phyloP scores from a whole-genome alignment of 64 coral and sea anemone genomes.

The Montipora cactus region DNA sequence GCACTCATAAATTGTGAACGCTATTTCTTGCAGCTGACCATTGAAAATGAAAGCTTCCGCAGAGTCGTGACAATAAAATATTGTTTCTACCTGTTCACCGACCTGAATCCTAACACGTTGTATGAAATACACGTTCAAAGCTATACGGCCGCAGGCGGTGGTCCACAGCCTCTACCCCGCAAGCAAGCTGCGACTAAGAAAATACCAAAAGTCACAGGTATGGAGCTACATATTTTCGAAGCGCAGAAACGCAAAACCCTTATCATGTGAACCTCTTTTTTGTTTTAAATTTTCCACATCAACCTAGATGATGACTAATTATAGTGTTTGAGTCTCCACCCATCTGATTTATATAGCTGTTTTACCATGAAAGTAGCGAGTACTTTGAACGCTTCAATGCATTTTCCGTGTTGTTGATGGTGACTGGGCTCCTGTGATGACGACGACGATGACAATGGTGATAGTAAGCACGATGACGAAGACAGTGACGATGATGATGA shows the following conservation, averaged over 20 bases:
- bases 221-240: not conserved
- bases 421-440: too few species aligned
- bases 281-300: too few species aligned
- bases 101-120: not conserved
- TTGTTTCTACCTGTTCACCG: not conserved
- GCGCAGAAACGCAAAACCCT: not conserved
- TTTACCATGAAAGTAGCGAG: too few species aligned
- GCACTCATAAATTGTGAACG: too few species aligned
- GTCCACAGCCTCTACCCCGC: not conserved
- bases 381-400: too few species aligned
- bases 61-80: not conserved
- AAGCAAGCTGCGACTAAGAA: constrained; percentile 25
- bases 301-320: too few species aligned
- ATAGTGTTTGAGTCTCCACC: too few species aligned
- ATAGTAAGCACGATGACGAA: too few species aligned
- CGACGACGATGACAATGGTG: too few species aligned
- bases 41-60: not conserved
- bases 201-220: constrained; percentile 36
- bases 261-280: not conserved
- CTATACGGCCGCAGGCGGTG: constrained; percentile 12
- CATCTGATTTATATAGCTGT: too few species aligned
- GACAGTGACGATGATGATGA: too few species aligned
- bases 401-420: too few species aligned
- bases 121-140: not conserved
- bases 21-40: not conserved